Base-by-base conservation (phyloP, 1,140 invertebrate species). In the Meloidogyne hapla region DNA sequence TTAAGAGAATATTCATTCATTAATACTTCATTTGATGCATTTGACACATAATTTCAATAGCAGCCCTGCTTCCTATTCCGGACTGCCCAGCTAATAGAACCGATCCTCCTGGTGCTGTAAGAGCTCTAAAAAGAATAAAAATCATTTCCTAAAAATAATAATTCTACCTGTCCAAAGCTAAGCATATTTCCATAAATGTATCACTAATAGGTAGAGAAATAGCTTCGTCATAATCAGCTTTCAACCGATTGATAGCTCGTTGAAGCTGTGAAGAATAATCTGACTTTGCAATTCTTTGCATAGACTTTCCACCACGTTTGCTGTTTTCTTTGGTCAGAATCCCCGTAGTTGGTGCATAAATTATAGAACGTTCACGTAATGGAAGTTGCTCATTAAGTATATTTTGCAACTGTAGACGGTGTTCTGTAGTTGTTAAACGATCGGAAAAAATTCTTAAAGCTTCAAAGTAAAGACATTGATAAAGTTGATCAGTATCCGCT, bases 1-100 rank as follows among this genome's bases (percentile, higher is more conserved):
- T n/a, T n/a, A n/a, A n/a, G n/a, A n/a, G n/a, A n/a, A n/a, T n/a
- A n/a, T n/a, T n/a, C n/a, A n/a, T n/a, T 25, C 23, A 18, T 25
- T 8, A 13, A 2, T 38, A 73, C 71, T 61, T 65, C 68, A 92
- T 91, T 64, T 91, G 90, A 68, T 93, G 91, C 83, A 93, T 88
- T 65, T 91, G 89, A 12, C 93, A 91, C 6, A 93, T 90, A 12
- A 95, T 89, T 81, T 90, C 91, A 5, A 92, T 89, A 1, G 93
- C 91, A 21, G 93, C 91, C 79, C 92, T 90, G 61, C 93, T 89
- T 12, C 94, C 93, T 65, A 92, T 91, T 8, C 94, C 94, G 62
- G 91, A 90, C 80, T 91, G 89, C 10, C 93, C 93, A 23, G 91
- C 88, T 67, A 95, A 84, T 12, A 96, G 86, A 33, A 94, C 81